phyloP scores from a whole-genome alignment of 2,888 invertebrate genomes.

The Holacanthella duospinosa region DNA sequence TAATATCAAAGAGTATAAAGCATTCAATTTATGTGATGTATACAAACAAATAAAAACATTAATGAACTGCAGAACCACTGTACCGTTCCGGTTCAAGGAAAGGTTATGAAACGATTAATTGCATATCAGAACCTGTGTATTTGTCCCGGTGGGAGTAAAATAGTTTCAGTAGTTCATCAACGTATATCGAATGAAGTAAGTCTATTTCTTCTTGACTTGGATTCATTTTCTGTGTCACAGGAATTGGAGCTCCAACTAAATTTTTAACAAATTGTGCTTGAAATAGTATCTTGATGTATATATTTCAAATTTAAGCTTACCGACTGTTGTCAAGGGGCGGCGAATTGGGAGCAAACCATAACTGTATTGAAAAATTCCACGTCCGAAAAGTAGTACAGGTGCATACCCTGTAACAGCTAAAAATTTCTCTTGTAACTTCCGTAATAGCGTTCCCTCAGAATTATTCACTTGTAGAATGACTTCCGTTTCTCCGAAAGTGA shows the following conservation, averaged over 20 bases:
- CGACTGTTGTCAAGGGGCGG: conserved; percentile 66
- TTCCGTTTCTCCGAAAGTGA: conserved; percentile 72
- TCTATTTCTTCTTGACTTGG: conserved; percentile 68
- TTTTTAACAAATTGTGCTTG: too few relatives aligned
- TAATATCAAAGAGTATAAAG: too few relatives aligned
- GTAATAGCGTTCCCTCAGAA: conserved; percentile 57
- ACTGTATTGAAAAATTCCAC: conserved; percentile 85
- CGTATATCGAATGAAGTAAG: conserved; percentile 63
- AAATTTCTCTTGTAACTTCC: conserved; percentile 53
- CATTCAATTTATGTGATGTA: too few relatives aligned
- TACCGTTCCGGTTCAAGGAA: too few relatives aligned
- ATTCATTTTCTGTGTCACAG: conserved; percentile 56
- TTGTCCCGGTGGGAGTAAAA: conserved; percentile 76
- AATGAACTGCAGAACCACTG: too few relatives aligned
- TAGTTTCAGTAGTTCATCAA: conserved; percentile 54
- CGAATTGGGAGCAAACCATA: conserved; percentile 76
- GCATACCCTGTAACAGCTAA: conserved; percentile 45
- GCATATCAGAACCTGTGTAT: conserved; percentile 46
- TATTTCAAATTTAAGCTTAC: background rate
- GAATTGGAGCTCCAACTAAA: conserved; percentile 74
- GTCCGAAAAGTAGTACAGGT: conserved; percentile 62
- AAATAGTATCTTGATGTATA: too few relatives aligned
- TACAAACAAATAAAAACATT: too few relatives aligned
- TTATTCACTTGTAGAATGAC: conserved; percentile 65
- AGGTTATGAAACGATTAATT: too few relatives aligned